Base-by-base conservation (phyloP, 2,113 vertebrate genomes). In the Lycaon pictus region DNA sequence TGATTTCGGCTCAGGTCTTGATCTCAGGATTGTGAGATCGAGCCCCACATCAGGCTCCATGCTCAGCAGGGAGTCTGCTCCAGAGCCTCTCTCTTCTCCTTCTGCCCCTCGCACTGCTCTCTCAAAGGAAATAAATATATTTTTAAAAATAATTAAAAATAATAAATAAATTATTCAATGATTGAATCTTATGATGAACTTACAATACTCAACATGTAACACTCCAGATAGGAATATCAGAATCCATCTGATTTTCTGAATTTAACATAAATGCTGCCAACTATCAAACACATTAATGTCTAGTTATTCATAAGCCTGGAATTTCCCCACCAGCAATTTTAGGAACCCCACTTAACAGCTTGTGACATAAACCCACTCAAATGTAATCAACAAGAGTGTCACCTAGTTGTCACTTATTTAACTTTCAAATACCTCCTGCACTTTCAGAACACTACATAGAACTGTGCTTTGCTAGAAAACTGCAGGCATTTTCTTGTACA, bases 231-330 rank as follows among this genome's bases (percentile, higher is more conserved):
- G 23, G 29, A 86, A 82, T 76, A 63, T 89, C 17, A 92, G 23
- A 96, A 90, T 58, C 51, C 32, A 71, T 81, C 35, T 80, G 43
- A 91, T 79, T 94, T 43, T 93, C 79, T 89, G 67, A 83, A 91
- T 63, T 72, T 55, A 92, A 69, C 6, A 69, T 37, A 89, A 95
- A 92, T 86, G 2, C 25, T 29, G 23, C 16, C 32, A 82, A 88
- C 37, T 48, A 53, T 17, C 74, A 90, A 97, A 91, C n/a, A 95
- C 29, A 53, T 56, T 8, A 95, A 91, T 60, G 27, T 29, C 62
- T 72, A 25, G 3, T 62, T 62, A 85, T 17, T 92, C 23, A 74
- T 85, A 88, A 90, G 51, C n/a, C 8, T 94, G 19, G 37, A 67
- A 80, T 86, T 83, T 93, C 43, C 48, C n/a, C 19, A 94, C 7